A percentile compares a stretch with the other conserved stretches of the same genome.
These are phyloP conservation scores for Aphaenogaster floridana DNA, from an alignment of 1,140 invertebrate species.

Conservation along the genomic window DNA sequence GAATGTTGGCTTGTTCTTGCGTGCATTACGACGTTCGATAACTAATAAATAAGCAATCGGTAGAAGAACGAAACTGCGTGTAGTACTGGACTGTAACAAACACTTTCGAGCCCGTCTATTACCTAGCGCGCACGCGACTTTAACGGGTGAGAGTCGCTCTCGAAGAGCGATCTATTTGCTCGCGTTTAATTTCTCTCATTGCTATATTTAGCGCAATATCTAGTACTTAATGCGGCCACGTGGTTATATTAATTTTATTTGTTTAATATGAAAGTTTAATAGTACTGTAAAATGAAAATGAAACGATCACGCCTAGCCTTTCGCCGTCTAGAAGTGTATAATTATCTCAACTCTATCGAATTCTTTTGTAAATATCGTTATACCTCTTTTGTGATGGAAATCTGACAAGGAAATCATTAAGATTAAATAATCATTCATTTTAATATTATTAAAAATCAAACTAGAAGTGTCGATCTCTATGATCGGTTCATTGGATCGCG, in stretches of 20 bases:
- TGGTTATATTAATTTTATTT: background rate
- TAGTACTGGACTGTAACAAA: background rate
- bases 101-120: background rate
- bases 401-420: background rate
- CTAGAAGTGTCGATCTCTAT: too few relatives aligned
- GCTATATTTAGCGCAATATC: background rate
- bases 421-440: background rate
- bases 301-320: background rate
- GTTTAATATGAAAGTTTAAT: slow-evolving; percentile 26
- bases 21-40: slow-evolving; percentile 7
- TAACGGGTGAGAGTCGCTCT: background rate
- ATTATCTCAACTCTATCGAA: background rate
- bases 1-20: background rate
- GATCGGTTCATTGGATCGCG: background rate
- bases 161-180: background rate
- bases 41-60: slow-evolving; percentile 24
- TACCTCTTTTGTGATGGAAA: background rate
- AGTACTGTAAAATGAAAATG: background rate
- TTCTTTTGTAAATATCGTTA: background rate
- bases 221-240: background rate
- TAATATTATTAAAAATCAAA: background rate
- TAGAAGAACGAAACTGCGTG: background rate
- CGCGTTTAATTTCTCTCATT: slow-evolving; percentile 8
- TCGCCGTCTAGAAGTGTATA: background rate
- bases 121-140: background rate